phyloP scores from a whole-genome alignment of 1,140 invertebrate species.

The Drosophila miranda region DNA sequence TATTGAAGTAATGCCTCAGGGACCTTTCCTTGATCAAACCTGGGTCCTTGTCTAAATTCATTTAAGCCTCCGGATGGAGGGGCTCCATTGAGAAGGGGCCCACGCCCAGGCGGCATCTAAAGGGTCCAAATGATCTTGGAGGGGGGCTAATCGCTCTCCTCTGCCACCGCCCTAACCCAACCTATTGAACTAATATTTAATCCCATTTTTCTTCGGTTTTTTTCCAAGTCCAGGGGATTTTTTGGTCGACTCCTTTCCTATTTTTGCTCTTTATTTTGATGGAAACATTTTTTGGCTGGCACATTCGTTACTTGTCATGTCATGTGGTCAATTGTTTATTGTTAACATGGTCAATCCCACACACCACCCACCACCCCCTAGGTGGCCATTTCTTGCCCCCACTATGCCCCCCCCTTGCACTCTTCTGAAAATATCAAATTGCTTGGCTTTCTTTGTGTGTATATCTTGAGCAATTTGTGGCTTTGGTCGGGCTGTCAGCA shows the following conservation, averaged over 20 bases:
- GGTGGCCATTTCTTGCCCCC: not conserved
- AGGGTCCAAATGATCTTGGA: no score
- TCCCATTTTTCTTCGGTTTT: no score
- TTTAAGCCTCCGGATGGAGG: no score
- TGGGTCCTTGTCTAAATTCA: no score
- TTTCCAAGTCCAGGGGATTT: not conserved
- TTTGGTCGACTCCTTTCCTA: not conserved
- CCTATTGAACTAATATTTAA: no score
- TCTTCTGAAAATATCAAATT: conserved; percentile 45
- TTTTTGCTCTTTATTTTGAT: conserved; percentile 24
- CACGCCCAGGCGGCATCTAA: no score
- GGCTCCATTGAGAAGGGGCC: no score
- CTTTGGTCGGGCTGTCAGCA: conserved; percentile 45
- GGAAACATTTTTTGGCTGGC: conserved; percentile 46
- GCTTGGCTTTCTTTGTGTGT: conserved; percentile 33
- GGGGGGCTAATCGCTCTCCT: no score
- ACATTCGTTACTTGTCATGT: conserved; percentile 63
- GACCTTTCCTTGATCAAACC: no score
- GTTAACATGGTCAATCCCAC: conserved; percentile 57
- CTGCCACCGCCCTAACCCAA: no score
- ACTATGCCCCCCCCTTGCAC: no score
- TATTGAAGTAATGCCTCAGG: no score
- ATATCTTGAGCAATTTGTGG: conserved; percentile 50
- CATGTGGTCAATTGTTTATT: conserved; percentile 74
- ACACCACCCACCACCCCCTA: not conserved